phyloP scores from a whole-genome alignment of 2,113 vertebrate species.

The Gymnarchus niloticus region DNA sequence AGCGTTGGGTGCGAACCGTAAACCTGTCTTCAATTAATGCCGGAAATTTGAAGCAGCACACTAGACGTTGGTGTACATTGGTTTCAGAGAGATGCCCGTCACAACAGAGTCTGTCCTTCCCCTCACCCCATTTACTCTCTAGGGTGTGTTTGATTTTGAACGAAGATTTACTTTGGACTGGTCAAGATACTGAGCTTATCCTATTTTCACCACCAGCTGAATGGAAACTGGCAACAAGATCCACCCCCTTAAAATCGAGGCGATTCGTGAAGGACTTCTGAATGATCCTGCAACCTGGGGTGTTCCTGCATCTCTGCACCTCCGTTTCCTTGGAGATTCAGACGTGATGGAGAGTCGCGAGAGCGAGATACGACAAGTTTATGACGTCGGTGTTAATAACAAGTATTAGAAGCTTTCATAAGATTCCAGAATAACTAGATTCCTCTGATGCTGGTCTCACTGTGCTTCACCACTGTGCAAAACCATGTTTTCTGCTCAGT shows the following conservation, averaged over 20 bases:
- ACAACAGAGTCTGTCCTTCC: background rate
- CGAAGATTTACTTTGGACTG: background rate
- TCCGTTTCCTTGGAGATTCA: background rate
- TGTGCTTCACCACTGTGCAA: background rate
- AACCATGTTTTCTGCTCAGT: background rate
- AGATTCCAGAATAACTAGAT: background rate
- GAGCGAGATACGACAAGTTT: background rate
- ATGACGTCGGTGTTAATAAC: background rate
- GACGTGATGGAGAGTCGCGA: background rate
- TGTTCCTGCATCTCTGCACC: background rate
- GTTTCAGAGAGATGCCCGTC: background rate
- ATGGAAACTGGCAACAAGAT: background rate
- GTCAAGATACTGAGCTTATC: background rate
- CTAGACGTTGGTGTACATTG: background rate
- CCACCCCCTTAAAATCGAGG: background rate
- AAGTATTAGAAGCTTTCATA: background rate
- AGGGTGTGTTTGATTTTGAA: no score
- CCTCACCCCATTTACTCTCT: background rate
- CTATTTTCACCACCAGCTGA: background rate
- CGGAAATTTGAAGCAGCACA: background rate
- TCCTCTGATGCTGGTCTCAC: background rate
- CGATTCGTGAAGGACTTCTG: background rate
- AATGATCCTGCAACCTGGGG: background rate
- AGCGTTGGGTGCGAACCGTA: background rate
- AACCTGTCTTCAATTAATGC: constrained; percentile 12